A percentile compares a stretch with the other conserved stretches of the same genome.
Evolutionary conservation across 2,888 invertebrate species (phyloP).

Genomic region (Agonopterix heracliana): DNA sequence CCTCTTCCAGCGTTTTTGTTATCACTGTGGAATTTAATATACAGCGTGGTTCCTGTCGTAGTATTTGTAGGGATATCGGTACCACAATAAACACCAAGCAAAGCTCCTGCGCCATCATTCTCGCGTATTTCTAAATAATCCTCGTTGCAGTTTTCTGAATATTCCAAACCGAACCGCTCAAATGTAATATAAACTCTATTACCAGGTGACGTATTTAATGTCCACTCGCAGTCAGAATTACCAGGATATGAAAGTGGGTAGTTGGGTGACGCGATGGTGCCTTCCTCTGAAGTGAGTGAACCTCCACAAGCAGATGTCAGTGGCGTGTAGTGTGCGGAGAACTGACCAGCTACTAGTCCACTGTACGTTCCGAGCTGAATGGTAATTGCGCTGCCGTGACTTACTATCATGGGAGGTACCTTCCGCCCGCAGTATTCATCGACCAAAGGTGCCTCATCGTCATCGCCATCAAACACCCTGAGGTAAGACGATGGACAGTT

Average conservation of each 20-base stretch:
- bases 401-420: slow-evolving; percentile 80
- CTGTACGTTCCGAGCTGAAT: slow-evolving; percentile 52
- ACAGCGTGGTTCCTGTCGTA: slow-evolving; percentile 76
- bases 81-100: slow-evolving; percentile 85
- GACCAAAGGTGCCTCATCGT: slow-evolving; percentile 77
- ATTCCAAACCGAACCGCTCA: slow-evolving; percentile 80
- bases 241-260: slow-evolving; percentile 86
- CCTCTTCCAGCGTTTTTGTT: slow-evolving; percentile 78
- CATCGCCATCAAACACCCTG: slow-evolving; percentile 83
- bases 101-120: slow-evolving; percentile 74
- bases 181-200: slow-evolving; percentile 82
- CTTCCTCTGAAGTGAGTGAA: slow-evolving; percentile 79
- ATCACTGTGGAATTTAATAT: slow-evolving; percentile 86
- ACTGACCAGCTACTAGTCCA: slow-evolving; percentile 38
- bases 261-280: slow-evolving; percentile 88
- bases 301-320: slow-evolving; percentile 88
- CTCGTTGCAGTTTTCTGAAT: slow-evolving; percentile 84
- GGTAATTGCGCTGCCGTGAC: slow-evolving; percentile 80
- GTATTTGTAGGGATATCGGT: slow-evolving; percentile 76
- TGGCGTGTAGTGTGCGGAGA: slow-evolving; percentile 60
- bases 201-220: slow-evolving; percentile 71
- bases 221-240: slow-evolving; percentile 86
- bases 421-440: slow-evolving; percentile 80
- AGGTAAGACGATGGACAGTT: slow-evolving; percentile 51
- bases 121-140: slow-evolving; percentile 93